Evolutionary conservation across 2,888 invertebrate genomes (phyloP), one percentile per base, ranked within the genome.

Genomic region (Cheilosia impressa): DNA sequence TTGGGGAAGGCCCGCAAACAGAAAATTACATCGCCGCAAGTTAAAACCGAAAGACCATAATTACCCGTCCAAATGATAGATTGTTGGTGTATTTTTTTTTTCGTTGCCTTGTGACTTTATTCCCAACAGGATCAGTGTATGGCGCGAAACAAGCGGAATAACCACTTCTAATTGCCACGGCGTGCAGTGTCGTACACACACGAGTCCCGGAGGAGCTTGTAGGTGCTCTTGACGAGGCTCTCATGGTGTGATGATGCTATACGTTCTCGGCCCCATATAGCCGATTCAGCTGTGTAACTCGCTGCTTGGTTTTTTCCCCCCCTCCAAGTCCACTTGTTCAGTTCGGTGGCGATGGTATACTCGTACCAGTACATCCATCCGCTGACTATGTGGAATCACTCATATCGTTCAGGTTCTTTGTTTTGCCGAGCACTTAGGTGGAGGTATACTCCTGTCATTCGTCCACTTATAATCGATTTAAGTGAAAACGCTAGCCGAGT

Each of bases 401-500:
- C 60, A 69, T 69, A 69, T 47, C 34, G 58, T 45, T 31, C 63
- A 24, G 4, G 34, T 52, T 52, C 60, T 53, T 60, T 72, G 38
- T 27, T 72, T 41, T 9, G 38, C 6, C 24, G 10, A 17, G 38
- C 24, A 52, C 4, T 52, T 31, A 31, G 31, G 9, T 31, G 9
- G 9, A 27, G 38, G 13, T 13, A 13, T 71, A 47, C 52, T 27
- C 41, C 27, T 72, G 13, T 17, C 50, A 60, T 24, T 72, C 71
- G 52, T 50, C 60, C 58, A 72, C 71, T 72, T 72, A 52, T 60
- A 72, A 72, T 72, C 71, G 71, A 50, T 72, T 60, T 52, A 60
- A 60, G 58, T 72, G 71, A 60, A 60, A 60, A 41, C 31, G 71
- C 52, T 41, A 15, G 52, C 41, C 60, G 52, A 60, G 60, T 72